Evolutionary conservation across 2,113 vertebrate genomes (phyloP), one percentile per base, ranked within the genome.

Genomic region (Cynoglossus semilaevis): DNA sequence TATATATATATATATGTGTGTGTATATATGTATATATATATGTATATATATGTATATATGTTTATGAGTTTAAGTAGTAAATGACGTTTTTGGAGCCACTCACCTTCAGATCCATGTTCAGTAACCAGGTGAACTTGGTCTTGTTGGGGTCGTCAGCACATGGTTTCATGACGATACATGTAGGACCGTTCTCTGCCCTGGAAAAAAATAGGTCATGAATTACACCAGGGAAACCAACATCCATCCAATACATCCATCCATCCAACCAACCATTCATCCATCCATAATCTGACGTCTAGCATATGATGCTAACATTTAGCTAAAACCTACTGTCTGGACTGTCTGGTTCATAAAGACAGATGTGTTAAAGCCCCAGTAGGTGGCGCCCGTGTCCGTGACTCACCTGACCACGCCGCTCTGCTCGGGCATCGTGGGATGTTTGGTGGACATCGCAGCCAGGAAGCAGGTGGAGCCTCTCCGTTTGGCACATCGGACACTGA

Each of bases 51-150:
- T 29, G 3, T 29, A 29, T 29, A 29, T 29, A 29, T 29, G 22
- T 29, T 2, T 29, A 29, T 6, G 6, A n/a, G n/a, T n/a, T n/a
- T n/a, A n/a, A n/a, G n/a, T n/a, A n/a, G n/a, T n/a, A n/a, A n/a
- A n/a, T n/a, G n/a, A 29, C 6, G 22, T 29, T 29, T 29, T 29
- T 29, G 6, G 22, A 29, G 19, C 15, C 3, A 16, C 0, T 13
- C 75, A 97, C 97, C 95, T 98, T 98, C 50, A 98, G 91, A 79
- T 98, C 97, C 42, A 99, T 90, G 82, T 91, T 98, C 76, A 99
- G 93, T 19, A 99, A 90, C 97, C 97, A 99, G 0, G 90, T 97
- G 9, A 99, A 91, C 84, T 92, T 92, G 71, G 97, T 99, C 62
- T 89, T 93, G 2, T 87, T 87, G 1, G 95, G 93, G 45, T 92